Evolutionary conservation across 2,113 vertebrate species (phyloP).

Genomic region (Tupaia chinensis): DNA sequence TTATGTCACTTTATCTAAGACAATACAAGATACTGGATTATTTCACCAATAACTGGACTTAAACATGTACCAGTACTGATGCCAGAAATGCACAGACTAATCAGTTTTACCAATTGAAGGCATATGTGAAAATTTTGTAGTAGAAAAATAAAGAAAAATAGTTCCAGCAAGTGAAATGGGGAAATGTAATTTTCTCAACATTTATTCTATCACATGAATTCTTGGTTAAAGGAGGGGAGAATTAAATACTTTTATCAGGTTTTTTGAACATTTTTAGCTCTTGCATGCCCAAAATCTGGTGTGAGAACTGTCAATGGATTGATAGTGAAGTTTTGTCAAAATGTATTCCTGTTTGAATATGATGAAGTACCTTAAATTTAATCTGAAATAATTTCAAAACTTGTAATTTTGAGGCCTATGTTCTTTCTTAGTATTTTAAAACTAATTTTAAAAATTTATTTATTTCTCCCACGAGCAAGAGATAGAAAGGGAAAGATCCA

Average conservation of each 20-base stretch:
- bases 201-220: constrained; percentile 16
- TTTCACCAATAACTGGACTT: background rate
- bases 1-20: background rate
- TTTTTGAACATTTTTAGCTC: background rate
- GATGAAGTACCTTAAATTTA: constrained; percentile 2
- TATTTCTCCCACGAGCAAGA: too few relatives aligned
- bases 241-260: background rate
- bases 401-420: background rate
- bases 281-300: background rate
- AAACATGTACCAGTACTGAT: background rate
- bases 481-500: too few relatives aligned
- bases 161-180: background rate
- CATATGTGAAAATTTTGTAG: background rate
- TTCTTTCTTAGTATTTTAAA: background rate
- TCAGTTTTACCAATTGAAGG: background rate
- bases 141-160: constrained; percentile 43
- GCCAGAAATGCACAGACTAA: constrained; percentile 21
- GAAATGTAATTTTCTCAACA: background rate
- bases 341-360: background rate
- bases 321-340: background rate
- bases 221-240: background rate
- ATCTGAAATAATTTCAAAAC: constrained; percentile 15
- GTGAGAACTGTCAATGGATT: background rate
- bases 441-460: too few relatives aligned
- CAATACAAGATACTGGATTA: constrained; percentile 17